A percentile compares a stretch with the other conserved stretches of the same genome.
These are phyloP conservation scores for Cryptocheilus praepositus DNA, from an alignment of 2,888 invertebrate species.

Conservation along the genomic window DNA sequence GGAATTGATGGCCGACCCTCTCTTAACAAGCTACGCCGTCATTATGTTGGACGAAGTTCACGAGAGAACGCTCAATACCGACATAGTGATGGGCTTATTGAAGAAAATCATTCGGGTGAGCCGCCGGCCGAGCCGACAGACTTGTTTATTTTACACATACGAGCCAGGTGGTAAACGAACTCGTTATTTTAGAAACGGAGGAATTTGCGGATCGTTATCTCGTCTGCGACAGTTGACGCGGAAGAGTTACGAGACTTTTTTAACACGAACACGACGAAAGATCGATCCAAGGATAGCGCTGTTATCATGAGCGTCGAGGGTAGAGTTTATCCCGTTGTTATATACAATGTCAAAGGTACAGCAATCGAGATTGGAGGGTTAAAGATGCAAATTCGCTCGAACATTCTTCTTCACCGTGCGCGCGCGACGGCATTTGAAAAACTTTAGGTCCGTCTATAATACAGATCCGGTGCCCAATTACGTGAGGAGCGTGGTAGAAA, in stretches of 20 bases:
- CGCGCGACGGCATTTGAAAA: too few relatives aligned
- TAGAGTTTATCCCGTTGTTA: conserved; percentile 89
- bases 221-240: conserved; percentile 97
- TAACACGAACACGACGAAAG: conserved; percentile 77
- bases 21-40: conserved; percentile 90
- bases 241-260: conserved; percentile 89
- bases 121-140: conserved; percentile 1
- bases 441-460: conserved; percentile 40
- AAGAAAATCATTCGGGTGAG: conserved; percentile 90
- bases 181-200: conserved; percentile 81
- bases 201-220: conserved; percentile 89
- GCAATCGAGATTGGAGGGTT: neutral
- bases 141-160: conserved; percentile 11
- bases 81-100: conserved; percentile 93
- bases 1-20: conserved; percentile 96
- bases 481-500: conserved; percentile 90
- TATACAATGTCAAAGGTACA: conserved; percentile 86
- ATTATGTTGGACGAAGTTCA: conserved; percentile 97
- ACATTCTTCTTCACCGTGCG: neutral
- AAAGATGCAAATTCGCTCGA: neutral
- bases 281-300: conserved; percentile 80
- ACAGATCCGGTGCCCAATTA: conserved; percentile 92
- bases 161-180: neutral
- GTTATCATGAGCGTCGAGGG: conserved; percentile 92
- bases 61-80: conserved; percentile 94